Conservation (phyloP, 2,797 vertebrate genomes). For the Dendrocincla tyrannina region DNA sequence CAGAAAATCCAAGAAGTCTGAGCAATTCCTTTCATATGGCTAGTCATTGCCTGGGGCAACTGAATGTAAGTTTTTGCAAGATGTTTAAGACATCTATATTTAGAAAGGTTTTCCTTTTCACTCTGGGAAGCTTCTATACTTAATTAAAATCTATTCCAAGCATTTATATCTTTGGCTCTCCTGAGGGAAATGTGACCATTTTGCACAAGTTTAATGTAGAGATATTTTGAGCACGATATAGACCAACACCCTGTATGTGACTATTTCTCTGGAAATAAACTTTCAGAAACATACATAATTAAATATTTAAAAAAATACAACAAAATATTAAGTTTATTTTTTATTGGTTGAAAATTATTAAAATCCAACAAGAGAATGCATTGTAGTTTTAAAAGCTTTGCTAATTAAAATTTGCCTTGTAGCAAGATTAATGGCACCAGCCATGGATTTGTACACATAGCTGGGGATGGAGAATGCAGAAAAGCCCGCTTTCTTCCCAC, state of each 20-base stretch:
- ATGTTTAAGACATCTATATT: conserved; percentile 29
- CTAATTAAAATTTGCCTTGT: not conserved
- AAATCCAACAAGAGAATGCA: not conserved
- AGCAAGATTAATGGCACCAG: not conserved
- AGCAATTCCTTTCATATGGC: not conserved
- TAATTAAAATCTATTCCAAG: conserved; percentile 20
- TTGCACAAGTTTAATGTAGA: not conserved
- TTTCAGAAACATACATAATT: not conserved
- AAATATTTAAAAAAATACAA: not conserved
- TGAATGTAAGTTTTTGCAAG: not conserved
- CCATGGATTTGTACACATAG: not conserved
- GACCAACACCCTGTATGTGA: not conserved
- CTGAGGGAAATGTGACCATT: not conserved
- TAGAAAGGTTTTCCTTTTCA: conserved; percentile 12
- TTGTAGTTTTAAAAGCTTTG: not conserved
- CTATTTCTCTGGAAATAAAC: not conserved
- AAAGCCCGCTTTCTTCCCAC: not conserved
- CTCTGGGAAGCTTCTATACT: not conserved
- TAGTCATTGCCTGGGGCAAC: not conserved
- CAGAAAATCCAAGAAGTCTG: conserved; percentile 31
- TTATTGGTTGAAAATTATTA: not conserved
- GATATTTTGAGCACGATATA: not conserved
- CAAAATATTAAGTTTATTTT: not conserved
- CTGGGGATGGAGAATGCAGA: not conserved
- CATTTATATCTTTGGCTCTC: not conserved